Percentiles rank a stretch among this genome's conserved stretches.
These are phyloP conservation scores for Oreohelix idahoensis DNA, from an alignment of 1,140 invertebrate genomes.

Conservation along the genomic window DNA sequence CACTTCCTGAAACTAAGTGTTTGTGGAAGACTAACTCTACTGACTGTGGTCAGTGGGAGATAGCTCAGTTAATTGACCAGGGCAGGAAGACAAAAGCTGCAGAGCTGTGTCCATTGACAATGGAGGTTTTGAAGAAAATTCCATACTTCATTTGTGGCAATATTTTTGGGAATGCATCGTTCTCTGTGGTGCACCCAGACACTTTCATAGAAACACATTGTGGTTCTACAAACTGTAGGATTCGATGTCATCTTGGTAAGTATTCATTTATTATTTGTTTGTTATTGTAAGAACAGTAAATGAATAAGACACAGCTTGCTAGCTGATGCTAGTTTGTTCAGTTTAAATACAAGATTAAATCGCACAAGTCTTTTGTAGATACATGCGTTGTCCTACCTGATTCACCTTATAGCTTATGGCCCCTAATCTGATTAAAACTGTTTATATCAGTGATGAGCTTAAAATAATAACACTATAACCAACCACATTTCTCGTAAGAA, in stretches of 20 bases:
- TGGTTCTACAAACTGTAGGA: slow-evolving; percentile 35
- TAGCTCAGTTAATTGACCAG: slow-evolving; percentile 30
- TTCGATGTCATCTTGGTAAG: slow-evolving; percentile 38
- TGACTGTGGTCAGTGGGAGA: slow-evolving; percentile 13
- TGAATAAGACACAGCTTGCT: too few species aligned
- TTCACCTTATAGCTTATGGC: too few species aligned
- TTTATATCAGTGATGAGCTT: too few species aligned
- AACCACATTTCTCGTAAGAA: too few species aligned
- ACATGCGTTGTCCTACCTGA: too few species aligned
- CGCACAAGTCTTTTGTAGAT: too few species aligned
- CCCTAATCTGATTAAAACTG: too few species aligned
- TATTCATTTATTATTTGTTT: too few species aligned
- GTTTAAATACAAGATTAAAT: too few species aligned
- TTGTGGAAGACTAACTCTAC: slow-evolving; percentile 29
- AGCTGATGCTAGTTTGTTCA: too few species aligned
- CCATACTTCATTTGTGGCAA: slow-evolving; percentile 16
- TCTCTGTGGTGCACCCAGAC: slow-evolving; percentile 30
- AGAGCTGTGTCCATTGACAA: slow-evolving; percentile 30
- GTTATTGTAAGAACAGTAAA: too few species aligned
- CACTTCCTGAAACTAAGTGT: slow-evolving; percentile 4
- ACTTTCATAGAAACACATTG: slow-evolving; percentile 22
- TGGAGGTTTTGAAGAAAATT: slow-evolving; percentile 22
- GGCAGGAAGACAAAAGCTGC: slow-evolving; percentile 24
- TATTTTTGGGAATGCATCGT: slow-evolving; percentile 34
- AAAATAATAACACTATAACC: too few species aligned